Evolutionary conservation across 2,797 vertebrate genomes (phyloP).

Genomic region (Emys orbicularis): DNA sequence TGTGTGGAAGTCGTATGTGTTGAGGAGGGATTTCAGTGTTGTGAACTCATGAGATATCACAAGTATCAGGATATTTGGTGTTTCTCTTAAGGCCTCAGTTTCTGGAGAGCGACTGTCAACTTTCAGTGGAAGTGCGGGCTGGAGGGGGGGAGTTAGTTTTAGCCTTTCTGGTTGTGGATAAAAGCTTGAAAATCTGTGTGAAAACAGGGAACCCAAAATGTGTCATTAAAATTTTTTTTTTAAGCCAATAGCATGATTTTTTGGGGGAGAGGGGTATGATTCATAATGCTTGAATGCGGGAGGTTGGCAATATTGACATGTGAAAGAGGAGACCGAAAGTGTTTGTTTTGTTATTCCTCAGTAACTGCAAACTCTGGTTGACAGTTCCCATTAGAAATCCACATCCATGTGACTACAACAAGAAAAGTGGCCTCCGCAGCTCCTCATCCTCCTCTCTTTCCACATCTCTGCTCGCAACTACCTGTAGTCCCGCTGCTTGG

Average conservation of each 20-base stretch:
- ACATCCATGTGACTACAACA: background rate
- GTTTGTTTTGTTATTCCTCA: background rate
- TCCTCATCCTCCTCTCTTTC: background rate
- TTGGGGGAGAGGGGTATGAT: background rate
- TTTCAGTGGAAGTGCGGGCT: background rate
- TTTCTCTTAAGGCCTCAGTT: background rate
- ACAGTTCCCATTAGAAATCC: background rate
- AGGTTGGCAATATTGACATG: background rate
- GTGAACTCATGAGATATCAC: background rate
- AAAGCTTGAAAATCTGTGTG: background rate
- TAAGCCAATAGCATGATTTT: background rate
- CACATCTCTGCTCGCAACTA: background rate
- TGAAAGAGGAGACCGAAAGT: background rate
- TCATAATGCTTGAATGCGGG: background rate
- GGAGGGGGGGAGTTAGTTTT: background rate
- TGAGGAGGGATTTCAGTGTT: background rate
- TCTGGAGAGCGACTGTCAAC: background rate
- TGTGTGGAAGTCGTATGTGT: background rate
- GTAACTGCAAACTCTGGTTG: rapidly evolving
- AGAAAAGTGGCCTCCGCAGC: background rate
- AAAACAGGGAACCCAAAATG: background rate
- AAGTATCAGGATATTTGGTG: background rate
- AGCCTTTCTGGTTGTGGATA: background rate
- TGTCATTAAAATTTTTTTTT: background rate
- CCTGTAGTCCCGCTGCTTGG: background rate